Base-by-base conservation (phyloP, 2,113 vertebrate genomes). In the Ophthalmolycus amberensis region DNA sequence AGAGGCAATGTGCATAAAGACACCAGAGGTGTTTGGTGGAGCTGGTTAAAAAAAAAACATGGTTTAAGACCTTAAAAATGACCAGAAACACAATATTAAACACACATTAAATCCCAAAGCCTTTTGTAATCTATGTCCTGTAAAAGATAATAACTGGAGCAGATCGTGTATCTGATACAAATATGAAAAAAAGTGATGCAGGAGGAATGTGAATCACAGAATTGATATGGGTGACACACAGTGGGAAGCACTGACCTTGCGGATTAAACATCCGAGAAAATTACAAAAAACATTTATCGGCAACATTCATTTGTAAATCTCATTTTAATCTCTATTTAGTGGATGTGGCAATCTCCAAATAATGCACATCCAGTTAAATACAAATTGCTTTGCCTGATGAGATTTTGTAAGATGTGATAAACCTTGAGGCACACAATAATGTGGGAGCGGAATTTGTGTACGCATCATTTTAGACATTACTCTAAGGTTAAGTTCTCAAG, bases 311-410 rank as follows among this genome's bases (percentile, higher is more conserved):
- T 93, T 90, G 74, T 78, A 86, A 92, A 90, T 82, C 81, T 85
- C 85, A 88, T 87, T 89, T 83, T 90, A 92, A 91, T 93, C 93
- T 91, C 63, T 58, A 72, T 85, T 88, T 84, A 85, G 85, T 85
- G 77, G 80, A 85, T 80, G 81, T 89, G 86, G 81, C 91, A 88
- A 92, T 89, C 92, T 80, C 75, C 74, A 83, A 77, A 88, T 86
- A 84, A 90, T 75, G 80, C 77, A 76, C 77, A 71, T 85, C 71
- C 67, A 68, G 79, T 85, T 84, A 75, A 85, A 71, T 69, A 80
- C 62, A 85, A 90, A 93, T 88, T 81, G 86, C 89, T 85, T 81
- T 76, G 72, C 64, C 76, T 85, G 92, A 89, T 88, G 88, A 84
- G 84, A 87, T 85, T 89, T 81, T 75, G 65, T 80, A 77, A 11